Evolutionary conservation across 2,113 vertebrate genomes (phyloP).

Genomic region (Pholis gunnellus): DNA sequence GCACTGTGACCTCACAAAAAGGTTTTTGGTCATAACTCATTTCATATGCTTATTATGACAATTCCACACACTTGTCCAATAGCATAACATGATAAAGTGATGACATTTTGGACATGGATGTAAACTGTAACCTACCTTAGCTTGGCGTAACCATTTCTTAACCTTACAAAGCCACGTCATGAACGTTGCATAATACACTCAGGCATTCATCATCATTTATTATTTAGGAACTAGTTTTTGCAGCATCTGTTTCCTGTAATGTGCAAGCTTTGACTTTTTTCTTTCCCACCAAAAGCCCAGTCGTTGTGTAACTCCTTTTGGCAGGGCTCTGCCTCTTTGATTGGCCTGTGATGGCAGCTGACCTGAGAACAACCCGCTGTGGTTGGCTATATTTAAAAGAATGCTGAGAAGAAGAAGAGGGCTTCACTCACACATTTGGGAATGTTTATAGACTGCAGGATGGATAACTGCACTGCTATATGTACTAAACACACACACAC

Average conservation of each 20-base stretch:
- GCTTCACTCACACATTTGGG: slow-evolving; percentile 3
- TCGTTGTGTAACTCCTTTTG: not conserved
- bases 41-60: not conserved
- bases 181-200: not conserved
- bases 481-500: not conserved
- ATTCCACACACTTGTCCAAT: not conserved
- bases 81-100: not conserved
- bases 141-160: not conserved
- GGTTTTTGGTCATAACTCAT: not conserved
- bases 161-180: not conserved
- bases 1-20: not conserved
- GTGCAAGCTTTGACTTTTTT: not conserved
- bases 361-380: slow-evolving; percentile 16
- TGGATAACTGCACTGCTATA: not conserved
- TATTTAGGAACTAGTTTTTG: not conserved
- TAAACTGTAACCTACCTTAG: not conserved
- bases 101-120: not conserved
- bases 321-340: not conserved
- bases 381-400: slow-evolving; percentile 27
- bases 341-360: slow-evolving; percentile 1
- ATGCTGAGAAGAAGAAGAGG: not conserved
- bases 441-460: slow-evolving; percentile 25
- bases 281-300: not conserved
- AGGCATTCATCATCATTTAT: not conserved
- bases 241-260: not conserved